Percentiles rank a stretch among this genome's conserved stretches.
Evolutionary conservation across 2,888 invertebrate species (phyloP).

Genomic region (Pyrgus malvae): DNA sequence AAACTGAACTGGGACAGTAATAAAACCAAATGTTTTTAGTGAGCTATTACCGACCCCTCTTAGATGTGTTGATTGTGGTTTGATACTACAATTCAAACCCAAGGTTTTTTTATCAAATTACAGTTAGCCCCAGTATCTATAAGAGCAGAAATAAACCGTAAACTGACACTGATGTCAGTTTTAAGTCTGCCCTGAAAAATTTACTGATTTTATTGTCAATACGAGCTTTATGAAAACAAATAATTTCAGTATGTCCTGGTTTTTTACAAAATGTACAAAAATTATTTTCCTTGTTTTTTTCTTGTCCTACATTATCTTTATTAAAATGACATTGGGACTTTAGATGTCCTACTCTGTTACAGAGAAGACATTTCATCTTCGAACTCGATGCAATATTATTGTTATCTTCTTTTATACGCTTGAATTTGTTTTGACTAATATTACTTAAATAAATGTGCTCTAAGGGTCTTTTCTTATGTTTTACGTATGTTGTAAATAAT

Average conservation of each 20-base stretch:
- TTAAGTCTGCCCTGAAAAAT: conserved; percentile 29
- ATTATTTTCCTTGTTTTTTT: not conserved
- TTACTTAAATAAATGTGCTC: no score
- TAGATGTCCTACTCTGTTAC: not conserved
- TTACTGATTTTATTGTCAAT: not conserved
- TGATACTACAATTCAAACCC: conserved; percentile 18
- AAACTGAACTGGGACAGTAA: conserved; percentile 31
- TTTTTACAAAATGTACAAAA: conserved; percentile 33
- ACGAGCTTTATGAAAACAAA: conserved; percentile 17
- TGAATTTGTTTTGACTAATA: no score
- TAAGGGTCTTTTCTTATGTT: conserved; percentile 28
- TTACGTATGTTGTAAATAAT: conserved; percentile 34
- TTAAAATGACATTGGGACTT: no score
- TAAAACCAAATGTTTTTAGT: conserved; percentile 23
- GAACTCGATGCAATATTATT: no score
- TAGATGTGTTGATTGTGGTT: conserved; percentile 3
- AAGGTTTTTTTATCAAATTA: conserved; percentile 34
- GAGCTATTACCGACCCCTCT: conserved; percentile 23
- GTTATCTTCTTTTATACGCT: no score
- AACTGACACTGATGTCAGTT: conserved; percentile 25
- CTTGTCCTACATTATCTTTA: no score
- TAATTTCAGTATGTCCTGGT: conserved; percentile 23
- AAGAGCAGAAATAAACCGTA: no score
- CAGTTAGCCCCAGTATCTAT: conserved; percentile 37
- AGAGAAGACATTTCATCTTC: no score